Evolutionary conservation across 2,797 vertebrate species (phyloP).

Genomic region (Pantherophis vulpinus): DNA sequence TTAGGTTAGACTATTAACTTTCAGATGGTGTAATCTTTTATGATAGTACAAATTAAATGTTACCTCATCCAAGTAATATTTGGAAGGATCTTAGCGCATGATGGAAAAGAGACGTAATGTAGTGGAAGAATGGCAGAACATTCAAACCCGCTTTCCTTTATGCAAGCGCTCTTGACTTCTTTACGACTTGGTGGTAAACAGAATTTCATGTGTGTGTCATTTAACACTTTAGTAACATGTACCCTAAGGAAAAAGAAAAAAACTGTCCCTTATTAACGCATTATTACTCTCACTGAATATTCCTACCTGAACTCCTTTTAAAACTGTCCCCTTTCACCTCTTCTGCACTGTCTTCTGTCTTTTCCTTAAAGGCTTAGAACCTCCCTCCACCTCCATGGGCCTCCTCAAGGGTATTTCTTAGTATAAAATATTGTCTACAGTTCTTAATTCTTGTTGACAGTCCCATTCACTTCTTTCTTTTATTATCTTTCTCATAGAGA

Average conservation of each 20-base stretch:
- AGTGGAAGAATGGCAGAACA: conserved; percentile 72
- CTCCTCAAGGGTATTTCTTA: not conserved
- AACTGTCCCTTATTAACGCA: not conserved
- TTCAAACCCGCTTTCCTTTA: conserved; percentile 71
- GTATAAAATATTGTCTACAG: not conserved
- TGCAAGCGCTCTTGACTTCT: conserved; percentile 77
- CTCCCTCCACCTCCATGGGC: not conserved
- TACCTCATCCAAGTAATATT: conserved; percentile 84
- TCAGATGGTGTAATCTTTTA: not conserved
- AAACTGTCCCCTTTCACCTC: not conserved
- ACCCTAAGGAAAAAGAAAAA: conserved; percentile 69
- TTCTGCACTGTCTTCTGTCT: not conserved
- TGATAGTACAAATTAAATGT: not conserved
- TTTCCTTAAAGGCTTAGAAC: not conserved
- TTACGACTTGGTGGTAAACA: conserved; percentile 79
- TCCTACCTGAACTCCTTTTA: not conserved
- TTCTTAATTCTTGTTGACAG: not conserved
- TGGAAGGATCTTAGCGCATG: conserved; percentile 75
- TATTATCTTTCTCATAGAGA: not conserved
- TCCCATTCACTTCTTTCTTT: not conserved
- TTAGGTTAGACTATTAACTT: not conserved
- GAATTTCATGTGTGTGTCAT: conserved; percentile 76
- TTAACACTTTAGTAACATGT: conserved; percentile 73
- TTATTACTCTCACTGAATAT: not conserved
- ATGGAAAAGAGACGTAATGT: conserved; percentile 78